A percentile compares a stretch with the other conserved stretches of the same genome.
phyloP scores from a whole-genome alignment of 2,888 invertebrate genomes.

The Eudasyphora cyanicolor region DNA sequence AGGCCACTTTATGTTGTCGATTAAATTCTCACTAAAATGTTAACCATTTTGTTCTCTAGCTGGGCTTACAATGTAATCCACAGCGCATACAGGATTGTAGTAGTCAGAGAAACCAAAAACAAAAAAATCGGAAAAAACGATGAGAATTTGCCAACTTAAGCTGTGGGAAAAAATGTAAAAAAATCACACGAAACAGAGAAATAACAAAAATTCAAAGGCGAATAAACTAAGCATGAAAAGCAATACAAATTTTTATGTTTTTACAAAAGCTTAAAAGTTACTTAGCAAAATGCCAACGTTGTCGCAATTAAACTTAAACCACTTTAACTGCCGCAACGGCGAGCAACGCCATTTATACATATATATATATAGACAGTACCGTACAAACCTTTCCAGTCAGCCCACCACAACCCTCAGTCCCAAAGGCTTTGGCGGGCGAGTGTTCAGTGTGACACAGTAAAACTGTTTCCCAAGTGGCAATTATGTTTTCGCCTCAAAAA shows the following conservation, averaged over 20 bases:
- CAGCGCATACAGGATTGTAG: slow-evolving; percentile 10
- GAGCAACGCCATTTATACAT: background rate
- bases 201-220: background rate
- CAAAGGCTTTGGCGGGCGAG: background rate
- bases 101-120: too few relatives aligned
- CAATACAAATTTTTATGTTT: slow-evolving; percentile 35
- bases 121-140: background rate
- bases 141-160: background rate
- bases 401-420: background rate
- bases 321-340: slow-evolving; percentile 11
- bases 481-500: slow-evolving; percentile 42
- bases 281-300: slow-evolving; percentile 31
- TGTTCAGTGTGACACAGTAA: slow-evolving; percentile 11
- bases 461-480: slow-evolving; percentile 29
- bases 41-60: background rate
- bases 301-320: slow-evolving; percentile 40
- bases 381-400: background rate
- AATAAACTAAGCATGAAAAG: slow-evolving; percentile 22
- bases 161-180: background rate
- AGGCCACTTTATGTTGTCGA: background rate
- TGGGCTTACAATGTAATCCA: slow-evolving; percentile 35
- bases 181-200: background rate
- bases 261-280: slow-evolving; percentile 43
- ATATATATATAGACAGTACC: background rate
- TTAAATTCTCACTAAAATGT: slow-evolving; percentile 17